Percentiles rank a stretch among this genome's conserved stretches.
phyloP scores from a whole-genome alignment of 2,888 invertebrate species.

The Pristionchus entomophagus region DNA sequence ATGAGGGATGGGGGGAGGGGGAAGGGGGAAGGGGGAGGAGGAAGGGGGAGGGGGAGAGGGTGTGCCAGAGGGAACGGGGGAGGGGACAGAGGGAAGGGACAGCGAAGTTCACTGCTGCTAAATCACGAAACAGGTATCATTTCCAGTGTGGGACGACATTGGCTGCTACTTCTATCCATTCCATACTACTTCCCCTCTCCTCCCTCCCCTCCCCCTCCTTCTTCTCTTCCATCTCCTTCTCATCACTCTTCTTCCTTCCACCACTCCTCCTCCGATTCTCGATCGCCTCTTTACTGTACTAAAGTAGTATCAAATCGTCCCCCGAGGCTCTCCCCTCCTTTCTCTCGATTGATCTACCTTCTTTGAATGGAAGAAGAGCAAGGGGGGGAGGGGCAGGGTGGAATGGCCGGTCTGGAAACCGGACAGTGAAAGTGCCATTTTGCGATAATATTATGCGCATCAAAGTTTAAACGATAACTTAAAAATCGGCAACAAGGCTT shows the following conservation, averaged over 20 bases:
- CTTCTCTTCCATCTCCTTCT: neutral
- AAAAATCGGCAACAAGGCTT: too few species aligned
- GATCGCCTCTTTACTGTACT: neutral
- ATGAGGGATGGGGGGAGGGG: neutral
- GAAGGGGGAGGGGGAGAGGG: too few species aligned
- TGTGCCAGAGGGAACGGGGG: neutral
- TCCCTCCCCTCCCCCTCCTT: neutral
- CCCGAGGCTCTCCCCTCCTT: neutral
- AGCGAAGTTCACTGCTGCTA: neutral
- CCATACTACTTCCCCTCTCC: too few species aligned
- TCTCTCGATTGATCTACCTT: neutral
- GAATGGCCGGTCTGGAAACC: neutral
- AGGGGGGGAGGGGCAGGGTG: neutral
- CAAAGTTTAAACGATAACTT: too few species aligned
- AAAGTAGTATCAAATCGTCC: neutral
- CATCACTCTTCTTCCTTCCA: neutral
- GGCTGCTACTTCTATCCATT: neutral
- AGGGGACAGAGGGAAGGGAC: neutral
- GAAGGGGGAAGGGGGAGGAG: neutral
- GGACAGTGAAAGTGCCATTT: too few species aligned
- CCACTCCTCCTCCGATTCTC: neutral
- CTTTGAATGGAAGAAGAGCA: neutral
- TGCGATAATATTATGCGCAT: too few species aligned
- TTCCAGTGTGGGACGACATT: neutral
- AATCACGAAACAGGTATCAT: slow-evolving; percentile 35